A percentile compares a stretch with the other conserved stretches of the same genome.
Evolutionary conservation across 2,113 vertebrate genomes (phyloP).

Genomic region (Sebastes fasciatus): DNA sequence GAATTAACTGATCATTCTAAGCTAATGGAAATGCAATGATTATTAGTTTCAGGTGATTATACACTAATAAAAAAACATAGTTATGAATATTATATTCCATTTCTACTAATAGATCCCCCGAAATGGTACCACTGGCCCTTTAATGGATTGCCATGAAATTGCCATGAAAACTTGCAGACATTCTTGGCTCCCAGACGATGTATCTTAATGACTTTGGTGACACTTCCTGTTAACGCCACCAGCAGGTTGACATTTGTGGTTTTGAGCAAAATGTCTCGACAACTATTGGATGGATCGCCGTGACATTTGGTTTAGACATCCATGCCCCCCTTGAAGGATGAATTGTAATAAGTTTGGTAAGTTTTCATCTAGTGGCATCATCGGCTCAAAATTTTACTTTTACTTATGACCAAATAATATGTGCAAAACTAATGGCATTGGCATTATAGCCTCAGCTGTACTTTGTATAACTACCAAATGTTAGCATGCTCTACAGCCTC

Average conservation of each 20-base stretch:
- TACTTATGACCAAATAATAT: background rate
- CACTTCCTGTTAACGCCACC: background rate
- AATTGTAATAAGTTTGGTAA: background rate
- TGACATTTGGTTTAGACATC: background rate
- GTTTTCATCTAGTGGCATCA: background rate
- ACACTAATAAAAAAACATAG: too few relatives aligned
- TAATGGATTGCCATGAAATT: background rate
- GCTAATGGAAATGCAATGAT: too few relatives aligned
- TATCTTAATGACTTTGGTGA: background rate
- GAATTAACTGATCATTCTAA: too few relatives aligned
- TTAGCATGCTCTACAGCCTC: background rate
- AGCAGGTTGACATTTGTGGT: conserved; percentile 11
- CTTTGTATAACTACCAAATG: background rate
- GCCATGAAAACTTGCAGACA: background rate
- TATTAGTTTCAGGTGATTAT: too few relatives aligned
- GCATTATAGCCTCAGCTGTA: background rate
- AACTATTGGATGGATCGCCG: background rate
- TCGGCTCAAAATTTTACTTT: background rate
- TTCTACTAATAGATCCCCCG: too few relatives aligned
- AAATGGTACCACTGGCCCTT: too few relatives aligned
- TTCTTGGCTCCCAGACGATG: background rate
- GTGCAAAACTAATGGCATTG: background rate
- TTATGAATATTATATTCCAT: too few relatives aligned
- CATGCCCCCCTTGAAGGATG: background rate
- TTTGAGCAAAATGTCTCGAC: background rate